Conservation (phyloP, 2,113 vertebrate genomes). For the Collichthys lucidus region DNA sequence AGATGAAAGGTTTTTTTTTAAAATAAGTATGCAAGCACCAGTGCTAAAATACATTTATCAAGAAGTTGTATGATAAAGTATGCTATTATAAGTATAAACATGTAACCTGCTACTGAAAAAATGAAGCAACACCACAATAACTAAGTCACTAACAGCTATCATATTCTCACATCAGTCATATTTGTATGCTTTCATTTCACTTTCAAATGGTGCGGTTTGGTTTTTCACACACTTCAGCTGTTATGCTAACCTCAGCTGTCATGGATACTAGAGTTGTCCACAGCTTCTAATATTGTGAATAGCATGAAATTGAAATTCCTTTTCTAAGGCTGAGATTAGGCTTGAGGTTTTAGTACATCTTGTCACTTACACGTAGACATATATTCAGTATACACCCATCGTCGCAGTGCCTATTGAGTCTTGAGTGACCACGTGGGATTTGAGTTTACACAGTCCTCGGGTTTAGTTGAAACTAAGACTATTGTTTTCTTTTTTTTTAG, state of each 20-base stretch:
- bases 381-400: not conserved
- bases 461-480: slow-evolving; percentile 5
- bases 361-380: not conserved
- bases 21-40: not conserved
- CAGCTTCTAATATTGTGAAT: not conserved
- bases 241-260: slow-evolving; percentile 5
- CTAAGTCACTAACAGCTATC: not conserved
- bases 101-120: not conserved
- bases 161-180: not conserved
- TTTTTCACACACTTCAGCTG: slow-evolving; percentile 18
- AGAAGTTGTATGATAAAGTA: not conserved
- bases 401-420: not conserved
- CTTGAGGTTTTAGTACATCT: slow-evolving; percentile 9
- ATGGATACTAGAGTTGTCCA: not conserved
- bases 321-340: slow-evolving; percentile 11
- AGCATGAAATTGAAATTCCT: slow-evolving; percentile 9
- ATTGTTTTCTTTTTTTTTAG: not conserved
- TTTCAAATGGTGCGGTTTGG: slow-evolving; percentile 19
- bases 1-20: not conserved
- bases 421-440: slow-evolving; percentile 4
- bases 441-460: not conserved
- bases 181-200: slow-evolving; percentile 9
- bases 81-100: not conserved
- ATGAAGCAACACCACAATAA: not conserved
- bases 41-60: not conserved